Evolutionary conservation across 1,140 invertebrate species (phyloP), one percentile per base, ranked within the genome.

Genomic region (Steinernema feltiae): DNA sequence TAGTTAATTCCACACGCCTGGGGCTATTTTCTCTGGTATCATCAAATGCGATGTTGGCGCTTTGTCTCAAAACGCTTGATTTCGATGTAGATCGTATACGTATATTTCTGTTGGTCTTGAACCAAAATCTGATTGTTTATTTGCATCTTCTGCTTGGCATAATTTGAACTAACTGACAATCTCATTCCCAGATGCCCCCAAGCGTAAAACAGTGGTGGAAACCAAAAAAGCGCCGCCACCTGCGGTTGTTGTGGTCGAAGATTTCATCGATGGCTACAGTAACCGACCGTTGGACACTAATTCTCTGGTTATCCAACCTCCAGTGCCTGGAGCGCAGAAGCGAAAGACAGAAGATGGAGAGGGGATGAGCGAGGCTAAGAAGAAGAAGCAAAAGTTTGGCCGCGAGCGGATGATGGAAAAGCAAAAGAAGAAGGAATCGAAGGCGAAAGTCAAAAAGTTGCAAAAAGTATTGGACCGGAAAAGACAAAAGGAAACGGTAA

Each of bases 341-440:
- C 53, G 53, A 63, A 63, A 63, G 24, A 27, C 53, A 7, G 53
- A 63, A 27, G 53, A 63, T 7, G 53, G 24, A 15, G 24, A 7
- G 3, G 53, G 24, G 24, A 21, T 27, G 12, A 27, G 53, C 53
- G 53, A 63, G 24, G 53, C 53, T 3, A 63, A 63, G 24, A 63
- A 3, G 53, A 63, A 63, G 53, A 63, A 63, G 53, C 53, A 63
- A 21, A 63, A 63, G 53, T 63, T 63, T 21, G 53, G 53, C 15
- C 53, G 53, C 24, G 53, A 63, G 53, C 15, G 53, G 24, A 63
- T 63, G 53, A 7, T 63, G 7, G 53, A 63, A 21, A 63, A 63
- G 24, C 53, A 71, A 27, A 53, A 71, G 53, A 63, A 63, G 24
- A 63, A 63, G 53, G 53, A 63, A 21, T 63, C 53, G 53, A 63